phyloP scores from a whole-genome alignment of 2,113 vertebrate genomes.

The Peromyscus californicus region DNA sequence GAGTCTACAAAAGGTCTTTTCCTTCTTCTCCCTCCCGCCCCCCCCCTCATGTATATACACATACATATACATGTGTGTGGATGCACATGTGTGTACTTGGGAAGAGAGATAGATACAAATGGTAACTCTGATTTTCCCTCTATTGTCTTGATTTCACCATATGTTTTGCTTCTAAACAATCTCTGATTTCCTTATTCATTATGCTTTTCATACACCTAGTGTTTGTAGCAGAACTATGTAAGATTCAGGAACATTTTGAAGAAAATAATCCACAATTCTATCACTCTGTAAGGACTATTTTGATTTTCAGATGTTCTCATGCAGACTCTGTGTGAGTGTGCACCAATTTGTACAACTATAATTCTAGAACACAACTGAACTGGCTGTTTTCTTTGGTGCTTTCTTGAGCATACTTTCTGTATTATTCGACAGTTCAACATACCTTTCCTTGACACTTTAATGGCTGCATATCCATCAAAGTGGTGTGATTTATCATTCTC shows the following conservation, averaged over 20 bases:
- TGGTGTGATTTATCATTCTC: neutral
- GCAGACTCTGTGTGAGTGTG: constrained; percentile 8
- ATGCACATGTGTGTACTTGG: neutral
- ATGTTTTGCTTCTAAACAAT: constrained; percentile 22
- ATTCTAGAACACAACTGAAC: neutral
- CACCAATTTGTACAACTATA: constrained; percentile 37
- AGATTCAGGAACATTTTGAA: constrained; percentile 44
- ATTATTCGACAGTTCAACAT: neutral
- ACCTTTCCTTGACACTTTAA: neutral
- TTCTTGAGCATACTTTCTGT: neutral
- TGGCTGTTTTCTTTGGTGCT: neutral
- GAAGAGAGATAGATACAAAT: neutral
- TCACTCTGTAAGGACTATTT: constrained; percentile 39
- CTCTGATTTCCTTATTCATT: constrained; percentile 57
- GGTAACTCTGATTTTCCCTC: neutral
- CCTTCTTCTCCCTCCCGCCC: neutral
- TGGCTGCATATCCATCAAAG: neutral
- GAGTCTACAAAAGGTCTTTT: neutral
- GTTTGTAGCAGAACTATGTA: constrained; percentile 19
- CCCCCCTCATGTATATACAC: neutral
- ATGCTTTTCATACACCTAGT: neutral
- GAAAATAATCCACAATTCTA: constrained; percentile 36
- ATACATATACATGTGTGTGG: neutral
- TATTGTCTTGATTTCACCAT: constrained; percentile 44
- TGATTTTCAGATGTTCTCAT: constrained; percentile 15